These are phyloP conservation scores for Gobius niger DNA, from an alignment of 2,113 vertebrate species.

Conservation along the genomic window DNA sequence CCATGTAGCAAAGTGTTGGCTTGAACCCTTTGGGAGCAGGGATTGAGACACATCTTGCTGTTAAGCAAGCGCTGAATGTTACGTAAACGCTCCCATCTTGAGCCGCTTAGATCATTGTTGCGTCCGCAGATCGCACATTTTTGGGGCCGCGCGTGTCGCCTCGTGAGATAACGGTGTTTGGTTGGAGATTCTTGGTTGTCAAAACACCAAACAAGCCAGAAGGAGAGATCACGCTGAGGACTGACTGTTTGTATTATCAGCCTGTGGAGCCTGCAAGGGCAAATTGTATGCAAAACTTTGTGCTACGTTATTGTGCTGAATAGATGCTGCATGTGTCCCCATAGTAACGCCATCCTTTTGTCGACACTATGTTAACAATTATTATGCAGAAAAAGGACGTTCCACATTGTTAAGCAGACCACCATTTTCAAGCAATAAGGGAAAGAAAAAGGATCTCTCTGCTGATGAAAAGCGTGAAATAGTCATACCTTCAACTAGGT, in stretches of 20 bases:
- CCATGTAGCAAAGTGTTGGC: background rate
- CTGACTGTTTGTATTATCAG: background rate
- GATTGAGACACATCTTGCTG: conserved; percentile 9
- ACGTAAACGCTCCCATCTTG: conserved; percentile 17
- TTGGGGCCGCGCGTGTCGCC: conserved; percentile 11
- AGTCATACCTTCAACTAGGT: too few relatives aligned
- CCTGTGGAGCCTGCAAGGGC: background rate
- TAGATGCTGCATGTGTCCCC: too few relatives aligned
- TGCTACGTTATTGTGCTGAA: too few relatives aligned
- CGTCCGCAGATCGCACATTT: conserved; percentile 14
- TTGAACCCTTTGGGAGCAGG: conserved; percentile 12
- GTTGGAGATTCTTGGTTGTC: conserved; percentile 22
- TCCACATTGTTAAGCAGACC: too few relatives aligned
- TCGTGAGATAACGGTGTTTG: conserved; percentile 16
- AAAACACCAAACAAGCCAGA: conserved; percentile 7
- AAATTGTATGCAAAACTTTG: too few relatives aligned
- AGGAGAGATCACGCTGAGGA: background rate
- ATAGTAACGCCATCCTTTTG: too few relatives aligned
- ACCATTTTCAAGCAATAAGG: too few relatives aligned
- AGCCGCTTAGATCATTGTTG: conserved; percentile 19
- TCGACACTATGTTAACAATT: too few relatives aligned
- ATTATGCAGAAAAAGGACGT: too few relatives aligned
- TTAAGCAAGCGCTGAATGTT: conserved; percentile 5
- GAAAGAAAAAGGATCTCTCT: too few relatives aligned
- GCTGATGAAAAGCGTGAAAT: too few relatives aligned